Evolutionary conservation across 2,113 vertebrate species (phyloP).

Genomic region (Xiphias gladius): DNA sequence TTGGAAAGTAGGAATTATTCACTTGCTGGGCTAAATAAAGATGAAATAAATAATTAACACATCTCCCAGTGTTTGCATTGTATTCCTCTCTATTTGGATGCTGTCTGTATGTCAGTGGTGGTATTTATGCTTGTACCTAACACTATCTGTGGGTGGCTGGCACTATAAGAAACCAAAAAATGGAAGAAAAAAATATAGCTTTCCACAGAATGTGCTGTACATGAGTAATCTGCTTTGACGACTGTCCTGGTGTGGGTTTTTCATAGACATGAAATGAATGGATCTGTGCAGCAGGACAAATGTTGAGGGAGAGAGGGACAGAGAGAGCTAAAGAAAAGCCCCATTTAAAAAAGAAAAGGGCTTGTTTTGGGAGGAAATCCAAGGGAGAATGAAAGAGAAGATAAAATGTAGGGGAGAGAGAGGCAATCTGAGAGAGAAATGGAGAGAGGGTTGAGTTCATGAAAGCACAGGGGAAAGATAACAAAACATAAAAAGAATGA

Average conservation of each 20-base stretch:
- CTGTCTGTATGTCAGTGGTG: constrained; percentile 38
- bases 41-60: constrained; percentile 45
- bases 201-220: constrained; percentile 47
- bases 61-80: constrained; percentile 35
- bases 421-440: constrained; percentile 18
- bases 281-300: constrained; percentile 54
- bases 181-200: constrained; percentile 18
- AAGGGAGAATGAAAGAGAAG: constrained; percentile 25
- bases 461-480: constrained; percentile 19
- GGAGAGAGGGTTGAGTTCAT: constrained; percentile 28
- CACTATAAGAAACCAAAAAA: constrained; percentile 41
- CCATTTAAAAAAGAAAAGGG: constrained; percentile 42
- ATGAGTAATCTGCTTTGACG: constrained; percentile 69
- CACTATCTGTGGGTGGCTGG: constrained; percentile 64
- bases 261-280: constrained; percentile 54
- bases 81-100: constrained; percentile 43
- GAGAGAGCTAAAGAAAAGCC: constrained; percentile 34
- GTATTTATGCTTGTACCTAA: constrained; percentile 42
- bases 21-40: constrained; percentile 27
- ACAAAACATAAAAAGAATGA: constrained; percentile 12
- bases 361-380: constrained; percentile 43
- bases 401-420: constrained; percentile 18
- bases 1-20: constrained; percentile 38
- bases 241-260: constrained; percentile 64
- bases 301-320: constrained; percentile 35